These are phyloP conservation scores for Antheraea pernyi DNA, from an alignment of 1,140 invertebrate species.

Conservation along the genomic window DNA sequence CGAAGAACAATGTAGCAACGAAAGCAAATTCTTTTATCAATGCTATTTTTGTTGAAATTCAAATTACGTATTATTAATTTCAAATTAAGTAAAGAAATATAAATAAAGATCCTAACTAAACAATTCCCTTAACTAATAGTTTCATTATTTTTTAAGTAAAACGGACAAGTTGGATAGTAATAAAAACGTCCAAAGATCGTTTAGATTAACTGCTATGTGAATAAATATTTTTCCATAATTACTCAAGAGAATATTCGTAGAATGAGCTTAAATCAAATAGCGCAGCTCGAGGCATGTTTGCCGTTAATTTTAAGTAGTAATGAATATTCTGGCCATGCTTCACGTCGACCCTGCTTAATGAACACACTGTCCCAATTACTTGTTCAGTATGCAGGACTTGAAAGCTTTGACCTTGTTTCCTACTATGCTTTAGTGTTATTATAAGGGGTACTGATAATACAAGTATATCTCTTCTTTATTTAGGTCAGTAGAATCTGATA, in stretches of 20 bases:
- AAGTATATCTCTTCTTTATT: background rate
- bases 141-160: no score
- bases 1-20: no score
- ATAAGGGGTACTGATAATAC: background rate
- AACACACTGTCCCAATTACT: constrained; percentile 16
- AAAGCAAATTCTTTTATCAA: no score
- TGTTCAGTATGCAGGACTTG: constrained; percentile 12
- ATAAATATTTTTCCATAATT: background rate
- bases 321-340: constrained; percentile 15
- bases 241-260: background rate
- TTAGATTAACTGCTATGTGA: background rate
- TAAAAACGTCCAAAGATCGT: no score
- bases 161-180: background rate
- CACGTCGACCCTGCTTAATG: constrained; percentile 9
- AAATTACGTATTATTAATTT: no score
- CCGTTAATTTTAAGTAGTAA: constrained; percentile 12
- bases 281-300: background rate
- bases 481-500: background rate
- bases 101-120: no score
- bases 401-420: constrained; percentile 8
- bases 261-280: constrained; percentile 1
- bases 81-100: no score
- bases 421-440: background rate
- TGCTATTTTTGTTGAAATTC: no score
- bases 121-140: no score